A percentile compares a stretch with the other conserved stretches of the same genome.
These are phyloP conservation scores for Prenolepis imparis DNA, from an alignment of 2,888 invertebrate genomes.

Conservation along the genomic window DNA sequence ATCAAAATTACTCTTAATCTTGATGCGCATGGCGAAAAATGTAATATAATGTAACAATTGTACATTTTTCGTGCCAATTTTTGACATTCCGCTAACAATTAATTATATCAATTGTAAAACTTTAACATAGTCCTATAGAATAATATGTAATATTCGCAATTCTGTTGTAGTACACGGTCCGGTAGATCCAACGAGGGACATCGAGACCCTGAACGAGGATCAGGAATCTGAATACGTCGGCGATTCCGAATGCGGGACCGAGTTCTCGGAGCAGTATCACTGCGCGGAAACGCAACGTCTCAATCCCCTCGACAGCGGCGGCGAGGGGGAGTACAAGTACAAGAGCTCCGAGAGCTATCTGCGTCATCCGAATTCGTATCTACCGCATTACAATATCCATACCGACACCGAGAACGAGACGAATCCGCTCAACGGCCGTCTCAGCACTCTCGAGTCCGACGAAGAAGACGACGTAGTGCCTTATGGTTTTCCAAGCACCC, in stretches of 20 bases:
- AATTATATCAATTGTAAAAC: background rate
- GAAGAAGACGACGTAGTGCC: constrained; percentile 86
- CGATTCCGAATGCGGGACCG: constrained; percentile 90
- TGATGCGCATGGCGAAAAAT: constrained; percentile 30
- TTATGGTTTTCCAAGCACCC: constrained; percentile 87
- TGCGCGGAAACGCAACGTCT: constrained; percentile 87
- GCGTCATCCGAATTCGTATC: constrained; percentile 94
- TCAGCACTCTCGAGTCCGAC: constrained; percentile 84
- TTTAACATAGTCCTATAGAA: background rate
- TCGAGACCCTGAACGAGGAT: constrained; percentile 90
- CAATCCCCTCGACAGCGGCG: constrained; percentile 89
- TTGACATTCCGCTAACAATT: constrained; percentile 5
- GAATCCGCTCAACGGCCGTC: constrained; percentile 83
- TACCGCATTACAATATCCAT: constrained; percentile 91
- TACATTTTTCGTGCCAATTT: constrained; percentile 17
- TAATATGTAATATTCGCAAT: background rate
- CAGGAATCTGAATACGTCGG: constrained; percentile 90
- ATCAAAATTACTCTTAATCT: background rate
- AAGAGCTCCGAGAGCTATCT: constrained; percentile 90
- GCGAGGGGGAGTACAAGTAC: constrained; percentile 88
- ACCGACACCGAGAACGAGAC: constrained; percentile 89
- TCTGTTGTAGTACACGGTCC: constrained; percentile 86
- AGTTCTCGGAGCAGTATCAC: constrained; percentile 87
- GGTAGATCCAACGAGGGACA: constrained; percentile 89
- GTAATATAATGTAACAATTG: background rate